Evolutionary conservation across 2,888 invertebrate species (phyloP), one percentile per base, ranked within the genome.

Genomic region (Lathronympha strigana): DNA sequence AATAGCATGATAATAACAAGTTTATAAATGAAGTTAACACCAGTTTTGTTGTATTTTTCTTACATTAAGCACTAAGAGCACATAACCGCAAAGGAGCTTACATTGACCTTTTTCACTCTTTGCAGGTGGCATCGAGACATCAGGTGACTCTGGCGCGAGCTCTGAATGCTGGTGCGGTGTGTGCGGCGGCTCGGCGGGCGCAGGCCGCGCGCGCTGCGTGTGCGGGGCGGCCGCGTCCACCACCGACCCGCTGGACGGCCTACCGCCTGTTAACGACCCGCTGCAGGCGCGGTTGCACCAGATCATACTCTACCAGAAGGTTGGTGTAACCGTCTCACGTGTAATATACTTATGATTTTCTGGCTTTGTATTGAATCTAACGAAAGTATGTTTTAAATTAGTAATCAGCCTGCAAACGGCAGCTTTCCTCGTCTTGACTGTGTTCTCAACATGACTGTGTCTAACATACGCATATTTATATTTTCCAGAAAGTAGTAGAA

Each of bases 271-370:
- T 67, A 91, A 93, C 69, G 95, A 95, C 80, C 95, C 95, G 68
- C 92, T 95, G 71, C 97, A 97, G 85, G 94, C 94, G 70, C 90
- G 97, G 70, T 93, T 98, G 77, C 95, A 95, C 81, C 96, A 97
- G 86, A 95, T 98, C 77, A 95, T 97, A 75, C 93, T 95, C 66
- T 95, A 96, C 72, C 95, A 96, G 81, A 95, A 95, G 94, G 97
- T 96, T 4, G 2, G 43, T 28, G 8, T 11, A 1, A 4, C 11
- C 19, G 9, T 0, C 11, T 43, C 17, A 40, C 40, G 4, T 2
- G n/a, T 13, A 36, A 1, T 13, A 13, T 36, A n/a, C n/a, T n/a
- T n/a, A n/a, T n/a, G n/a, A n/a, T n/a, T n/a, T n/a, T n/a, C n/a
- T n/a, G n/a, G n/a, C n/a, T n/a, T n/a, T n/a, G n/a, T n/a, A n/a